These are phyloP conservation scores for Nanorana parkeri DNA, from an alignment of 2,113 vertebrate genomes.

Conservation along the genomic window DNA sequence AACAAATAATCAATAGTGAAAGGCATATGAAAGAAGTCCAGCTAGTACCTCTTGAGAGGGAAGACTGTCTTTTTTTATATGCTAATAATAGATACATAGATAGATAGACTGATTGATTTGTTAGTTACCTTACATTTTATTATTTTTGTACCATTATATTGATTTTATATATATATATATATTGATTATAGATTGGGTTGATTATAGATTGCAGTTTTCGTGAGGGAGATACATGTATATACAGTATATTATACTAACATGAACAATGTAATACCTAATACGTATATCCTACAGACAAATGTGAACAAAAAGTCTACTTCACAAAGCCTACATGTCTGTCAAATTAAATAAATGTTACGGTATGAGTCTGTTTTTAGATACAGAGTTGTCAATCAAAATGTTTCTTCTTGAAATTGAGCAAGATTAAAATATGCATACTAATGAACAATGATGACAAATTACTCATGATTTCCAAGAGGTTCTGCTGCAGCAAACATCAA, in stretches of 20 bases:
- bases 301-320: constrained; percentile 29
- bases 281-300: neutral
- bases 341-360: constrained; percentile 58
- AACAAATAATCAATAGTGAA: too few species aligned
- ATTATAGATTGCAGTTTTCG: neutral
- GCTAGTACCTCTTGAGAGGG: too few species aligned
- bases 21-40: too few species aligned
- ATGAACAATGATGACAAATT: constrained; percentile 7
- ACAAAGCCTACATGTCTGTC: constrained; percentile 59
- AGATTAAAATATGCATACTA: neutral
- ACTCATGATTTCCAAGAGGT: constrained; percentile 3
- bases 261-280: neutral
- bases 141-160: too few species aligned
- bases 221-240: constrained; percentile 2
- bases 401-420: neutral
- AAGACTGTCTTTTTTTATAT: too few species aligned
- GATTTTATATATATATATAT: too few species aligned
- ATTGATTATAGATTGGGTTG: neutral
- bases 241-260: neutral
- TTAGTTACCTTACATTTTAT: too few species aligned
- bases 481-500: constrained; percentile 2
- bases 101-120: too few species aligned
- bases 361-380: neutral
- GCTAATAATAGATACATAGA: too few species aligned
- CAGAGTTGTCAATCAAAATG: constrained; percentile 15